phyloP scores from a whole-genome alignment of 2,888 invertebrate species.

The Rotaria macrura region DNA sequence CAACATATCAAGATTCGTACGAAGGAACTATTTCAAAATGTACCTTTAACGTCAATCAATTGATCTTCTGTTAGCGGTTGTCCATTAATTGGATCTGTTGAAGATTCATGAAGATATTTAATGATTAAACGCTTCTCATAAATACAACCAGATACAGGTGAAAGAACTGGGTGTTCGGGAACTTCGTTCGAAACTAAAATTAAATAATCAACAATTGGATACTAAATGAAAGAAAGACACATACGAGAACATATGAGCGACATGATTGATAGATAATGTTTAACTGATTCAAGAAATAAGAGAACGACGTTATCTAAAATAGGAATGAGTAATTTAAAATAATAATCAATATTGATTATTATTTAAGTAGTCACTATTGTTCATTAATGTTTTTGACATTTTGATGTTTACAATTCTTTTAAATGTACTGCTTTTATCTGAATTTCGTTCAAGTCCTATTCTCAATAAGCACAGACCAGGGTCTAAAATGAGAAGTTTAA shows the following conservation, averaged over 20 bases:
- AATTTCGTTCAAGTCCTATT: no score
- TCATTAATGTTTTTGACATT: no score
- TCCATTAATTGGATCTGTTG: constrained; percentile 85
- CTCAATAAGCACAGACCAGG: no score
- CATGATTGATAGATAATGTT: not conserved
- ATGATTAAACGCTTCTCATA: constrained; percentile 89
- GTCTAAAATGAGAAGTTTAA: no score
- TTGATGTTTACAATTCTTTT: no score
- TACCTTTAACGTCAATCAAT: constrained; percentile 84
- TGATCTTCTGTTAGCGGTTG: constrained; percentile 74
- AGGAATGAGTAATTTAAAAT: not conserved
- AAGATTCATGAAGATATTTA: constrained; percentile 88
- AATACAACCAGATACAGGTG: constrained; percentile 82
- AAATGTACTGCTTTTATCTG: no score
- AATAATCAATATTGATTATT: no score
- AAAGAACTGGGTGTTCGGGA: constrained; percentile 89
- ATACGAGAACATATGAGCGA: constrained; percentile 7
- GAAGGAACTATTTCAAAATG: constrained; percentile 35
- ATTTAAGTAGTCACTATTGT: no score
- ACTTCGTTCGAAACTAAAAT: constrained; percentile 65
- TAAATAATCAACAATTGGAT: not conserved
- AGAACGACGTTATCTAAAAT: not conserved
- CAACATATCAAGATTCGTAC: no score
- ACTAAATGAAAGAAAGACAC: not conserved
- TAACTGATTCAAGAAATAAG: not conserved